phyloP scores from a whole-genome alignment of 2,888 invertebrate genomes.

The Acanthosepion lycidas region DNA sequence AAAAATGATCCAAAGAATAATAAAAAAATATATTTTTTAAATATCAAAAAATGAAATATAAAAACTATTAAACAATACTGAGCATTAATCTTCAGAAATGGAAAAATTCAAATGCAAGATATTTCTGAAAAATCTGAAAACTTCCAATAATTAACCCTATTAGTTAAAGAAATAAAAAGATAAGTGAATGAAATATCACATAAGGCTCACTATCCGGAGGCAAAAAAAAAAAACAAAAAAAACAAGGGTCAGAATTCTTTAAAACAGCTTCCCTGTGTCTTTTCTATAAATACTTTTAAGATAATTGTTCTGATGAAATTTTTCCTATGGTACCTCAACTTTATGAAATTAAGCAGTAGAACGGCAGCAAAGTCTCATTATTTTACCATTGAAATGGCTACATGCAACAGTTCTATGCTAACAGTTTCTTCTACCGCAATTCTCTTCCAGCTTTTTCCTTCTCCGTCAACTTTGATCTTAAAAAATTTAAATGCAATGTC shows the following conservation, averaged over 20 bases:
- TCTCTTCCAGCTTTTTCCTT: no score
- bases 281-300: no score
- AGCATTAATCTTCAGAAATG: background rate
- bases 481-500: no score
- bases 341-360: no score
- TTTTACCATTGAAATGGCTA: no score
- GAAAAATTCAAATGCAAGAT: background rate
- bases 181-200: background rate
- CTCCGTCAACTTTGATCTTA: no score
- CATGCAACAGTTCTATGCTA: no score
- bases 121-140: background rate
- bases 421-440: no score
- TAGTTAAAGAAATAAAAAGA: background rate
- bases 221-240: background rate
- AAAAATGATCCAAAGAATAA: background rate
- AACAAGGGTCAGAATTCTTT: background rate
- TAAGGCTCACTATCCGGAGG: background rate
- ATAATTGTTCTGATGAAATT: no score
- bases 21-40: background rate
- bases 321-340: no score
- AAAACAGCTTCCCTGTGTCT: background rate
- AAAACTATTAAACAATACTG: background rate
- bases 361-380: no score
- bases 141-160: background rate
- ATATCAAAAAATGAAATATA: background rate